Evolutionary conservation across 2,888 invertebrate species (phyloP), one percentile per base, ranked within the genome.

Genomic region (Yponomeuta plumbellus): DNA sequence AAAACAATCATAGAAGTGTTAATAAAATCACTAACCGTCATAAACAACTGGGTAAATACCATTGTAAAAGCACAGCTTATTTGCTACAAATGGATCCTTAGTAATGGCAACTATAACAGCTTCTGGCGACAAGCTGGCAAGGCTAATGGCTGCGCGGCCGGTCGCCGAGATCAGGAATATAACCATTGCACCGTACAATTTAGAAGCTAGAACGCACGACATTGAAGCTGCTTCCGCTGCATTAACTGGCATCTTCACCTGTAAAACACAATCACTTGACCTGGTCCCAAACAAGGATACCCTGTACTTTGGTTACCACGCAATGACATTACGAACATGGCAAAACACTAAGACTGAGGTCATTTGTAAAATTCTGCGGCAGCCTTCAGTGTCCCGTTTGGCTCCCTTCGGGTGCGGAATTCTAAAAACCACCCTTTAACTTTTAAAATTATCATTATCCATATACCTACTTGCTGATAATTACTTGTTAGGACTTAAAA

Each of bases 61-160:
- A 68, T 81, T 76, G 73, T 79, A 85, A 2, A 92, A 61, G 58
- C 93, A 93, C 67, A 94, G 71, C 68, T 93, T 92, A 63, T 93
- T 81, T 0, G 94, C 93, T 1, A 93, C 92, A 0, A 17, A 23
- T 5, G 70, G 67, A 58, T 71, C 72, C 0, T 72, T 69, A 39
- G 73, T 75, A 66, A 80, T 68, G 0, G 77, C 67, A 8, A 80
- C 4, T 26, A 79, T 74, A 10, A 74, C 56, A 6, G 72, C 65
- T 5, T 72, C 69, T 0, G 76, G 74, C 69, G 64, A 21, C 3
- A 59, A 13, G 13, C 23, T 13, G 22, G 13, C 23, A 8, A 59
- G 59, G 8, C 10, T 20, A 3, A 59, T 59, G 13, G 59, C 59
- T 13, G 59, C 13, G 17, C 61, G 26, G 23, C 61, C 61, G n/a